These are phyloP conservation scores for Parauchenoglanis ngamensis DNA, from an alignment of 2,797 vertebrate genomes.

Conservation along the genomic window DNA sequence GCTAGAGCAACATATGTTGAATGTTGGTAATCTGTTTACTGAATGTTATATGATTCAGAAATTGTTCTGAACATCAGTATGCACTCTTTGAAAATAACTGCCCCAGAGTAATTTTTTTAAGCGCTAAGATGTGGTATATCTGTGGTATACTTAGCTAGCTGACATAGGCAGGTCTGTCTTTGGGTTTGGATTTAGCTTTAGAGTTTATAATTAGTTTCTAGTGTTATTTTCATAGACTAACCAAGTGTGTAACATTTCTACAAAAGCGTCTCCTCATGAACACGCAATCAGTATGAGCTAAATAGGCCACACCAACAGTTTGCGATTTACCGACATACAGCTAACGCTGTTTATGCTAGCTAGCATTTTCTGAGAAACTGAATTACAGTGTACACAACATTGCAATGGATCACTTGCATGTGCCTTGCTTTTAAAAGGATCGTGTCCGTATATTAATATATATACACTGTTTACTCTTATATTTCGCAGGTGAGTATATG, in stretches of 20 bases:
- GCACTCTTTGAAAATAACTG: neutral
- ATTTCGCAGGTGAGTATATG: no score
- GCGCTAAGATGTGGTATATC: no score
- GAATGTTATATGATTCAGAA: neutral
- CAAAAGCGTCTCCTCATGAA: neutral
- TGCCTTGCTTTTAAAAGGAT: neutral
- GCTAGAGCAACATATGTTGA: neutral
- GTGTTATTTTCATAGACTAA: neutral
- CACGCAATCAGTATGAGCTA: neutral
- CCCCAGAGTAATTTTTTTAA: neutral
- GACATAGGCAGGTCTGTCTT: neutral
- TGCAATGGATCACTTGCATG: neutral
- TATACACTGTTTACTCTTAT: no score
- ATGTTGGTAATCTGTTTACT: neutral
- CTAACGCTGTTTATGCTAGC: no score
- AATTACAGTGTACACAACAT: neutral
- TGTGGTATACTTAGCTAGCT: neutral
- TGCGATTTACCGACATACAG: no score
- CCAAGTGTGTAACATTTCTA: neutral
- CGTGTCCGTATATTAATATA: no score
- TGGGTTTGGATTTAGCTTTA: no score
- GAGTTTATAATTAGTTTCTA: neutral
- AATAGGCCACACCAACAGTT: neutral
- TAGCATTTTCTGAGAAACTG: neutral
- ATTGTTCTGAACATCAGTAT: neutral